Conservation (phyloP, 2,888 invertebrate genomes). For the Phortica magna region DNA sequence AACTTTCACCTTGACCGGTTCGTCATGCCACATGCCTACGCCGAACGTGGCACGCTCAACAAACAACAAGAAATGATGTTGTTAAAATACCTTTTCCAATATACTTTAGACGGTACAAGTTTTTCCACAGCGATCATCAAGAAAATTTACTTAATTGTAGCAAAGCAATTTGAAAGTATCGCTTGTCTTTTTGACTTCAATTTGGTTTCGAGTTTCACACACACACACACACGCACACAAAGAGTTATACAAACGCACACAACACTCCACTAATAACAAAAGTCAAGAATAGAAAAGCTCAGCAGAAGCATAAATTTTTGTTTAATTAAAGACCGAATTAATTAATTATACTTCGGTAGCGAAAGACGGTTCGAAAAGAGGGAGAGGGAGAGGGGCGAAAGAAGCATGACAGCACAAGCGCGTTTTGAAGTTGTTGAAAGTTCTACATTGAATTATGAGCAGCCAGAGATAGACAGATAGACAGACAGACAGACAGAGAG, state of each 20-base stretch:
- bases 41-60: neutral
- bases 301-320: conserved; percentile 1
- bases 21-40: neutral
- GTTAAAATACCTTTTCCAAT: neutral
- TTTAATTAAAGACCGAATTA: neutral
- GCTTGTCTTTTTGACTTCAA: neutral
- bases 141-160: neutral
- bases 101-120: neutral
- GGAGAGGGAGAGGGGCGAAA: neutral
- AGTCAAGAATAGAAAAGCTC: conserved; percentile 9
- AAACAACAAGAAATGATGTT: neutral
- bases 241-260: neutral
- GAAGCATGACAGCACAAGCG: neutral
- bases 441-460: neutral
- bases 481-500: too few relatives aligned
- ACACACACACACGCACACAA: neutral
- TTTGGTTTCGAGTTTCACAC: neutral
- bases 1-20: conserved; percentile 75
- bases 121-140: neutral
- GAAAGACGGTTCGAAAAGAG: neutral
- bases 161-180: neutral
- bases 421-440: conserved; percentile 7
- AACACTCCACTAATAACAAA: neutral
- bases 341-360: neutral
- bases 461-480: neutral